Evolutionary conservation across 2,888 invertebrate genomes (phyloP).

Genomic region (Drosophila demipolita): DNA sequence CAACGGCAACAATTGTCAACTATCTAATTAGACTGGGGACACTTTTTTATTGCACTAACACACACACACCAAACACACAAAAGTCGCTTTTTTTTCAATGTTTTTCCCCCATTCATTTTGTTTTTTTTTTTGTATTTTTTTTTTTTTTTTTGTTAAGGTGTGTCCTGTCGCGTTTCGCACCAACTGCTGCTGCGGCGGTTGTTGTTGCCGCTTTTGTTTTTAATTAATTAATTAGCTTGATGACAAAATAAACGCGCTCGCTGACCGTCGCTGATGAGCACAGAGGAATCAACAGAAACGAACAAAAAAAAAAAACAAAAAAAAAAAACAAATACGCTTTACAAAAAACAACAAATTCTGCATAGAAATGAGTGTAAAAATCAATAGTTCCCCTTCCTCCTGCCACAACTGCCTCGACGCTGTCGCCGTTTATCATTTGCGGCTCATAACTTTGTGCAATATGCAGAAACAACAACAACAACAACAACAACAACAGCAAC

Average conservation of each 20-base stretch:
- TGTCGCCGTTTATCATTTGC: constrained; percentile 75
- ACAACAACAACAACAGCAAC: not conserved
- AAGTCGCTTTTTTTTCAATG: constrained; percentile 20
- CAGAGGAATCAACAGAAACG: constrained; percentile 36
- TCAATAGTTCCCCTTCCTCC: constrained; percentile 52
- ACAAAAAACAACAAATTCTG: constrained; percentile 21
- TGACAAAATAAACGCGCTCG: constrained; percentile 75
- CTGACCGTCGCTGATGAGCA: constrained; percentile 58
- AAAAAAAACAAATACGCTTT: constrained; percentile 10
- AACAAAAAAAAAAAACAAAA: constrained; percentile 8
- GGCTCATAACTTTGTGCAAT: constrained; percentile 81
- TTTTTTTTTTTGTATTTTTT: constrained; percentile 13
- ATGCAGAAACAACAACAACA: constrained; percentile 63
- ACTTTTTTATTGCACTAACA: constrained; percentile 71
- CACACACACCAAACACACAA: constrained; percentile 39
- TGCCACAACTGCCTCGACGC: constrained; percentile 15
- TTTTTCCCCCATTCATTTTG: constrained; percentile 11
- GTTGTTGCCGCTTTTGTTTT: constrained; percentile 51
- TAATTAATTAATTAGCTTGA: constrained; percentile 81
- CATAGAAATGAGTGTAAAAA: constrained; percentile 47
- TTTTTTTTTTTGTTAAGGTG: constrained; percentile 60
- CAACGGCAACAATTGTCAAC: constrained; percentile 57
- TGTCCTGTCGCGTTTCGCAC: constrained; percentile 69
- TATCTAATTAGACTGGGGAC: constrained; percentile 79
- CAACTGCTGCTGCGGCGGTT: constrained; percentile 44